Base-by-base conservation (phyloP, 1,140 invertebrate species). In the Pteromalus puparum region DNA sequence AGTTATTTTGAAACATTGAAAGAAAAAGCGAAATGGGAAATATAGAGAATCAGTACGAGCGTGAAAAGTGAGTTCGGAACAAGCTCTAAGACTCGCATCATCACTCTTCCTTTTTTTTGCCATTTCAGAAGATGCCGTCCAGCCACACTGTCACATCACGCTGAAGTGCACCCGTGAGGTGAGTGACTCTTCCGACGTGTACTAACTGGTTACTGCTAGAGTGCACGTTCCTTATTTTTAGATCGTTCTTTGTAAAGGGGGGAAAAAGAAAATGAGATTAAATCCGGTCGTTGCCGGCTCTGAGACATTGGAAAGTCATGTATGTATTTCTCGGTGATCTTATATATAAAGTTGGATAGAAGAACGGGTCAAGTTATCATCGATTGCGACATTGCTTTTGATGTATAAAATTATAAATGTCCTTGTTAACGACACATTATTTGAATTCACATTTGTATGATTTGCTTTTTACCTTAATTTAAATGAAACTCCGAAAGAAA, bases 61-160 rank as follows among this genome's bases (percentile, higher is more conserved):
- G 7, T 61, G 53, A 61, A 61, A 73, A 42, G 48, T 67, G n/a
- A 81, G 42, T 82, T 34, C 4, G 1, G 38, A 65, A 38, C n/a
- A 73, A 81, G 46, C 72, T 26, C 12, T 38, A 68, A 78, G 21
- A 72, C 48, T n/a, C 70, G 13, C 15, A 12, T 38, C 72, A 68
- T 68, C 13, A 77, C 68, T 48, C 38, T 80, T 85, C 46, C n/a
- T 83, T 86, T 87, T 87, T 85, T 86, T 86, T 79, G n/a, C 84
- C 46, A 81, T 92, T 93, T 85, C 87, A 92, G 94, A 94, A 89
- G 93, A 93, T 87, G 92, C 93, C 86, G 92, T 97, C 90, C 97
- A 97, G 88, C 97, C 97, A 87, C 96, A 98, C 94, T 98, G 97
- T 94, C 97, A 97, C 91, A 98, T 98, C 88, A 98, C 97, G 70